Evolutionary conservation across 2,797 vertebrate species (phyloP).

Genomic region (Aratinga solstitialis): DNA sequence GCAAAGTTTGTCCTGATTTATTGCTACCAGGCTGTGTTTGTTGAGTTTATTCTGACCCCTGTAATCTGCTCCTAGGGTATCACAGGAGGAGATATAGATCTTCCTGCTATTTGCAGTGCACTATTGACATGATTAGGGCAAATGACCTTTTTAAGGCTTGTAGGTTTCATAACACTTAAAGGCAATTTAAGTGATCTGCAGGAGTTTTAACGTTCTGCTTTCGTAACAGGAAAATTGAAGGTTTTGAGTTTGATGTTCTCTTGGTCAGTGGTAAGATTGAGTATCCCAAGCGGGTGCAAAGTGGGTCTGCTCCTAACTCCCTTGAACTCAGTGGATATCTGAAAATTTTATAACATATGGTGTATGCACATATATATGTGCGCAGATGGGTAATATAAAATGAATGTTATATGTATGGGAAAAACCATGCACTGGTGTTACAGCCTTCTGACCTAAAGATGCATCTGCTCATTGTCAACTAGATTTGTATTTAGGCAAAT

Average conservation of each 20-base stretch:
- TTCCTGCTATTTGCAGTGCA: slow-evolving; percentile 6
- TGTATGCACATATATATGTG: background rate
- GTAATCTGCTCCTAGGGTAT: background rate
- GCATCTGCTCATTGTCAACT: background rate
- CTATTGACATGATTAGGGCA: background rate
- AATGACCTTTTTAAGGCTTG: background rate
- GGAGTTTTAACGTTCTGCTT: background rate
- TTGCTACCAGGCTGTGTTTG: background rate
- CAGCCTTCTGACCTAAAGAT: background rate
- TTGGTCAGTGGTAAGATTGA: background rate
- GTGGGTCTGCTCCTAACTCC: background rate
- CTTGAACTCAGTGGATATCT: background rate
- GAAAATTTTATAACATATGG: background rate
- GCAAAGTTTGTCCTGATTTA: background rate
- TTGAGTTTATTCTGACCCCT: background rate
- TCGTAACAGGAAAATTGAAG: background rate
- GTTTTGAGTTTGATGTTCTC: background rate
- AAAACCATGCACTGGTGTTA: background rate
- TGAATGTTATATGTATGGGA: background rate
- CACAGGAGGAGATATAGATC: background rate
- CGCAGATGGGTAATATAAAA: background rate
- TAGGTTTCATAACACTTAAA: background rate
- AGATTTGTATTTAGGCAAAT: background rate
- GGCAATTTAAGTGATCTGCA: background rate
- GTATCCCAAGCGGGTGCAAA: background rate